Percentiles rank a stretch among this genome's conserved stretches.
Evolutionary conservation across 1,140 invertebrate species (phyloP).

Genomic region (Oscheius sp.): DNA sequence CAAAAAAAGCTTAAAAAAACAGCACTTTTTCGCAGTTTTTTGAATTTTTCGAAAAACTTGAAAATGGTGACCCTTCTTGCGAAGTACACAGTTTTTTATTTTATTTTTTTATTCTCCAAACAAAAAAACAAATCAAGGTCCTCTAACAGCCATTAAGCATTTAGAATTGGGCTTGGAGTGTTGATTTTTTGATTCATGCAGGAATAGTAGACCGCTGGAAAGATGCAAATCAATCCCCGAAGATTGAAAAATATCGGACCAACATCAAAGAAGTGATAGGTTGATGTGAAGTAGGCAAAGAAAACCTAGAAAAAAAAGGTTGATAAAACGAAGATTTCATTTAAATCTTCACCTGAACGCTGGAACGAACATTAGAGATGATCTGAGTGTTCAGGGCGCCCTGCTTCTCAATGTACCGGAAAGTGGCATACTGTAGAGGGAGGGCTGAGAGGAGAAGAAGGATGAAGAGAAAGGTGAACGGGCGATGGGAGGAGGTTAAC

Average conservation of each 20-base stretch:
- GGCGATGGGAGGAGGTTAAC: slow-evolving; percentile 34
- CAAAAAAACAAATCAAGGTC: too few relatives aligned
- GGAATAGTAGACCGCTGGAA: slow-evolving; percentile 5
- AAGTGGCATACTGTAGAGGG: slow-evolving; percentile 25
- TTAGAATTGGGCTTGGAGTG: too few relatives aligned
- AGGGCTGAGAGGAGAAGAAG: slow-evolving; percentile 51
- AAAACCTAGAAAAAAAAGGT: slow-evolving; percentile 62
- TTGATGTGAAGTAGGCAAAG: slow-evolving; percentile 64
- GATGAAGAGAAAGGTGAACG: slow-evolving; percentile 62
- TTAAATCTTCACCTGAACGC: slow-evolving; percentile 19
- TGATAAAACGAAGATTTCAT: not conserved
- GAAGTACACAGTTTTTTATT: too few relatives aligned
- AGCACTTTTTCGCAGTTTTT: too few relatives aligned
- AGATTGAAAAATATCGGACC: slow-evolving; percentile 35
- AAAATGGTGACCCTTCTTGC: too few relatives aligned
- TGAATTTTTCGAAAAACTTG: too few relatives aligned
- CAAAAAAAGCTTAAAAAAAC: too few relatives aligned
- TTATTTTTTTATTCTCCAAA: too few relatives aligned
- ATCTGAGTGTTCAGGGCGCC: slow-evolving; percentile 29
- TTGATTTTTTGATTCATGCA: too few relatives aligned
- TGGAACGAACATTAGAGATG: slow-evolving; percentile 21
- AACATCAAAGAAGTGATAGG: slow-evolving; percentile 44
- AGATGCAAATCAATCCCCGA: not conserved
- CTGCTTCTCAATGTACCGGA: slow-evolving; percentile 31
- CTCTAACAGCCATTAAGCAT: too few relatives aligned